Percentiles rank a stretch among this genome's conserved stretches.
Evolutionary conservation across 2,113 vertebrate species (phyloP).

Genomic region (Phalacrocorax brasilianus): DNA sequence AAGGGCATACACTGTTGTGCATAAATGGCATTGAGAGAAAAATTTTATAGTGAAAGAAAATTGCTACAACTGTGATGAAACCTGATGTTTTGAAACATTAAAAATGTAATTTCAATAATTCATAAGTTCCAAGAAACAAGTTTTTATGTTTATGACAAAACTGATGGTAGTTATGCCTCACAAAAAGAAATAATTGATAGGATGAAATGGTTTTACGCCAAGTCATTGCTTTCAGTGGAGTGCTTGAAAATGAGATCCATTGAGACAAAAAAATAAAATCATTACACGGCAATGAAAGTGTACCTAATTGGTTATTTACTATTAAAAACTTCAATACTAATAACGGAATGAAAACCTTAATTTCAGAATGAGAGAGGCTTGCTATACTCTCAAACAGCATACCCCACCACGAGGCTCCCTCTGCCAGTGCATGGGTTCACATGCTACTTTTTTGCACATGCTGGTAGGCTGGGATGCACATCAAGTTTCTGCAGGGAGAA

Average conservation of each 20-base stretch:
- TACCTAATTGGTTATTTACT: background rate
- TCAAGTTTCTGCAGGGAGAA: background rate
- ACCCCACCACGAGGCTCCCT: background rate
- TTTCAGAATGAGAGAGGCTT: background rate
- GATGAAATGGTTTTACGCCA: background rate
- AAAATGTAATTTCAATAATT: background rate
- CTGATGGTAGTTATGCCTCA: background rate
- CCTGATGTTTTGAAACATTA: background rate
- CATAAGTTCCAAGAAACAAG: background rate
- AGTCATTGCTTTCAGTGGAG: background rate
- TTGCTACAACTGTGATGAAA: background rate
- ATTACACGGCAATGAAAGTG: accelerated
- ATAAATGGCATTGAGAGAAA: background rate
- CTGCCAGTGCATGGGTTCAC: background rate
- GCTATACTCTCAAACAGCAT: background rate
- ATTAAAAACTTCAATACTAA: background rate
- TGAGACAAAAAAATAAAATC: background rate
- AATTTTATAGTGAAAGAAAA: background rate
- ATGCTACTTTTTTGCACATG: background rate
- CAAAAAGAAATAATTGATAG: background rate
- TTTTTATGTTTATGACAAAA: background rate
- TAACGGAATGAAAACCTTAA: background rate
- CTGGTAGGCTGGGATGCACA: background rate
- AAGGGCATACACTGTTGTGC: background rate
- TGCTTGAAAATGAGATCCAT: background rate